Evolutionary conservation across 37 sponge, comb jelly and placozoan species (phyloP).

Genomic region (Chondrosia reniformis): DNA sequence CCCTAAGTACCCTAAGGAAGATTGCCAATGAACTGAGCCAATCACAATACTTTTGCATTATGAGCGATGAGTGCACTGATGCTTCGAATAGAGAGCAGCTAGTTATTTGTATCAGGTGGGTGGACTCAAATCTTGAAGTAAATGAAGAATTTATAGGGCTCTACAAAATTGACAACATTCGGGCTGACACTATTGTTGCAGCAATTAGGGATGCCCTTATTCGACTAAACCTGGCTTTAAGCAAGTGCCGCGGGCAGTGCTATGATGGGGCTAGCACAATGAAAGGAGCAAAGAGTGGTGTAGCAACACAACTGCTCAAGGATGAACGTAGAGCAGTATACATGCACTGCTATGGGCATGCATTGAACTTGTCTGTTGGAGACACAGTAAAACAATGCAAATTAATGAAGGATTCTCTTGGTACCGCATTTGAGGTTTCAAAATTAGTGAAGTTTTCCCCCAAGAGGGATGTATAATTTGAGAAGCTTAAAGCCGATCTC

Average conservation of each 20-base stretch:
- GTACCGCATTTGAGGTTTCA: constrained; percentile 15
- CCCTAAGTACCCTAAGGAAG: constrained; percentile 9
- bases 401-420: constrained; percentile 36
- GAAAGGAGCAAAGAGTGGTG: constrained; percentile 37
- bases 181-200: constrained; percentile 30
- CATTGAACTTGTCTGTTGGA: constrained; percentile 39
- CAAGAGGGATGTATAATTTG: neutral
- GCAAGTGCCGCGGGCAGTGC: constrained; percentile 37
- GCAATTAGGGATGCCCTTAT: constrained; percentile 16
- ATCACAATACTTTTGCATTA: constrained; percentile 18
- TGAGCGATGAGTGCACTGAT: constrained; percentile 41
- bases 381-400: constrained; percentile 30
- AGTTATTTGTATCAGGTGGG: constrained; percentile 25
- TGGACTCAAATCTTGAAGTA: constrained; percentile 14
- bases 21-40: neutral
- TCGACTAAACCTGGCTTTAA: constrained; percentile 24
- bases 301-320: constrained; percentile 25
- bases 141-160: constrained; percentile 48
- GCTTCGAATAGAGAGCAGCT: constrained; percentile 31
- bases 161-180: constrained; percentile 28
- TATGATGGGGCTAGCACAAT: constrained; percentile 54
- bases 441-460: constrained; percentile 26
- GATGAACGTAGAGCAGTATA: constrained; percentile 29
- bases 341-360: constrained; percentile 47
- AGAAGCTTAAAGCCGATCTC: neutral